Base-by-base conservation (phyloP, 2,113 vertebrate species). In the Galbula dea region DNA sequence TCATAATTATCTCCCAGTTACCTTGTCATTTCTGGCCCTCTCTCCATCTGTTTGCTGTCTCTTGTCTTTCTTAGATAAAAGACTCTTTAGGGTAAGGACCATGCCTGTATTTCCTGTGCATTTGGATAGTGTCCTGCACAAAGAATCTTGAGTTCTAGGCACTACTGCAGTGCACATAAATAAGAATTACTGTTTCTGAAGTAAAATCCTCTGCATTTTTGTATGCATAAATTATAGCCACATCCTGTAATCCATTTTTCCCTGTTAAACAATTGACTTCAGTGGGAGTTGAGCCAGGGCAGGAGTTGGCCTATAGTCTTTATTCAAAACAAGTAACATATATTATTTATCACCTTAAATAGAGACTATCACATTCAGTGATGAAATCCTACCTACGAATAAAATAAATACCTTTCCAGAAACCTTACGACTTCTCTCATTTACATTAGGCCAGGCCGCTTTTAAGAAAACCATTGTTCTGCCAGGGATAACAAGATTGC, bases 1-100 rank as follows among this genome's bases (percentile, higher is more conserved):
- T 96, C 91, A 87, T 91, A 89, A 96, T 96, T 95, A 92, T 89
- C 71, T 95, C 82, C 81, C 83, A 85, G 92, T 92, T 96, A 96
- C 94, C 95, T 95, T 92, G 94, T 93, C 89, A 87, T 90, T 96
- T 82, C 89, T 94, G 81, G 94, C 96, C 95, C 93, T 92, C 86
- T 96, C 71, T 83, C 89, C 94, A 96, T 96, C 89, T 96, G 94
- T 92, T 96, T 95, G 86, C 93, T 95, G 91, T 95, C 89, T 2
- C 83, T 90, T 87, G 49, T 71, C 91, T 91, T 89, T 37, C 75
- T 83, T 55, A 36, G 89, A 96, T 93, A 85, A 90, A 95, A 96
- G 81, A 43, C 30, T 59, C 58, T 78, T 92, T 71, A n/a, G 62
- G 69, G 78, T 55, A 52, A 39, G 57, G 63, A 74, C 72, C 62